Conservation (phyloP, 2,113 vertebrate genomes). For the Recurvirostra avosetta region DNA sequence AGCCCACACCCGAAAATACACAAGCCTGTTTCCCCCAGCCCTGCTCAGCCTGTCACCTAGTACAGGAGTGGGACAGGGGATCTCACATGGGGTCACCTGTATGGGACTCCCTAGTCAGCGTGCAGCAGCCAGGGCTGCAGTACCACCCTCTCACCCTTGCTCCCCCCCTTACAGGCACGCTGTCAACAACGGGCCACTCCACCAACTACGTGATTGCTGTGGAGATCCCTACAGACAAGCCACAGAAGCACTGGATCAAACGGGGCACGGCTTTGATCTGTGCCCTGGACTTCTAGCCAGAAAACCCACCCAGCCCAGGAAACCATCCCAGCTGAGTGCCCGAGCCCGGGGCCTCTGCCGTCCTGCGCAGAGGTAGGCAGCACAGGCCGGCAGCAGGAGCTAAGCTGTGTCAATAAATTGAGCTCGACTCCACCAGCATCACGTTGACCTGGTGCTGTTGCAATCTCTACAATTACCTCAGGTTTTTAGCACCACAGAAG, state of each 20-base stretch:
- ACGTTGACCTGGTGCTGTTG: fast-evolving
- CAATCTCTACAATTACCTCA: not conserved
- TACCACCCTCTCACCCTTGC: not conserved
- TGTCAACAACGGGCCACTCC: conserved; percentile 88
- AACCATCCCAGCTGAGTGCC: not conserved
- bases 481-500: not conserved
- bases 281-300: conserved; percentile 83
- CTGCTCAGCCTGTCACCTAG: not conserved
- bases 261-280: conserved; percentile 87
- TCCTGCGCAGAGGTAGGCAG: not conserved
- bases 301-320: not conserved
- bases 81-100: too few species aligned
- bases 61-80: not conserved
- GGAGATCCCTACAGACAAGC: conserved; percentile 80
- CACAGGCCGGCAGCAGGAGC: not conserved
- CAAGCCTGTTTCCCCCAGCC: not conserved
- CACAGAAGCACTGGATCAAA: conserved; percentile 89
- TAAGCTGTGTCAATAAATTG: not conserved
- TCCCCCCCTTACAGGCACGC: conserved; percentile 72
- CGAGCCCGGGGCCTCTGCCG: fast-evolving
- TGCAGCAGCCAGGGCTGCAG: not conserved
- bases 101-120: fast-evolving
- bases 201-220: conserved; percentile 88
- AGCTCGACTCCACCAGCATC: not conserved
- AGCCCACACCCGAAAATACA: not conserved